Evolutionary conservation across 2,113 vertebrate genomes (phyloP), one percentile per base, ranked within the genome.

Genomic region (Pandion haliaetus): DNA sequence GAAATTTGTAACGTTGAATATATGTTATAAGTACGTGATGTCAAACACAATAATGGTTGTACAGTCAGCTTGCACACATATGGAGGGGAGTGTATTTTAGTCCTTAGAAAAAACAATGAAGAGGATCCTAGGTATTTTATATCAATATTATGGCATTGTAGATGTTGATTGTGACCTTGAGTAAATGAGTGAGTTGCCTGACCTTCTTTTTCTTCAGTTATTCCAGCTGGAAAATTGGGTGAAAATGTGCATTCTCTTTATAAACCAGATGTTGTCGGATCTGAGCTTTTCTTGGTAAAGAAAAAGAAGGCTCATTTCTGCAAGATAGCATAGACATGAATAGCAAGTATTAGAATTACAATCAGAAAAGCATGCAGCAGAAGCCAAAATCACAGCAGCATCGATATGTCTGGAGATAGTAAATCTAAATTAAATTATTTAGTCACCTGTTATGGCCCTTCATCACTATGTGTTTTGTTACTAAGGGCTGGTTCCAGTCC

Each of bases 381-480:
- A 76, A 95, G 34, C 82, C 44, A 55, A 78, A 96, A 93, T 82
- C 52, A 25, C 52, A 45, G 57, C 61, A 81, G 52, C 61, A 66
- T 40, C 5, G 10, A 63, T 12, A 14, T 86, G 50, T 87, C 93
- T 96, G 59, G 47, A 95, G 91, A 88, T 86, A 77, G 69, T 66
- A 70, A 77, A 88, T 79, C 88, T 76, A 95, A 54, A 57, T 88
- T 94, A 66, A 92, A 90, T 96, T 91, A 96, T 88, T 96, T 83
- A 66, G 72, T 73, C 42, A 49, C 42, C 29, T 95, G 69, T 87
- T 89, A 34, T 61, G 55, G 61, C 65, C 50, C 34, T 96, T 91
- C 44, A 77, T 89, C 61, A 34, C n/a, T 70, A 8, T 29, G 26
- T 50, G 34, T 89, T 90, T 89, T 93, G 19, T 74, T 96, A 76